Conservation (phyloP, 2,113 vertebrate species). For the Bettongia penicillata region DNA sequence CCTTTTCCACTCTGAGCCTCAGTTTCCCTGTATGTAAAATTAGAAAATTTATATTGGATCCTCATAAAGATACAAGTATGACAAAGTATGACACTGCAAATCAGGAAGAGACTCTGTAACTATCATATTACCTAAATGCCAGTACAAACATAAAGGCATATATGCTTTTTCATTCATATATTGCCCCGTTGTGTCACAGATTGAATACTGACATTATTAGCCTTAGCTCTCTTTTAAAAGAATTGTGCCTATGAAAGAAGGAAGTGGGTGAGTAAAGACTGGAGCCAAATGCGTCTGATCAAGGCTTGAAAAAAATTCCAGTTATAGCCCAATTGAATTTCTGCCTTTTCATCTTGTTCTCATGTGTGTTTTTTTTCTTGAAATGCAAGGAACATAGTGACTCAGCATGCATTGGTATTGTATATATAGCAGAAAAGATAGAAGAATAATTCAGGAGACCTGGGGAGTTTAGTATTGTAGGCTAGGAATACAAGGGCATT, state of each 20-base stretch:
- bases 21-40: neutral
- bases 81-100: neutral
- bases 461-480: neutral
- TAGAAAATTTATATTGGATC: neutral
- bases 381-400: slow-evolving; percentile 9
- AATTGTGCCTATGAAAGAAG: neutral
- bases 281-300: neutral
- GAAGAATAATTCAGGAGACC: slow-evolving; percentile 2
- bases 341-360: neutral
- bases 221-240: neutral
- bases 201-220: neutral
- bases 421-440: slow-evolving; percentile 18
- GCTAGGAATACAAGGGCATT: neutral
- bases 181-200: neutral
- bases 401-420: neutral
- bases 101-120: neutral
- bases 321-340: slow-evolving; percentile 2
- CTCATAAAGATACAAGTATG: neutral
- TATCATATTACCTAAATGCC: neutral
- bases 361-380: slow-evolving; percentile 12
- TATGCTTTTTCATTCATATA: neutral
- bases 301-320: slow-evolving; percentile 1
- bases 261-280: neutral
- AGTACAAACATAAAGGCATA: neutral
- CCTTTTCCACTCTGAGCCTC: neutral